These are phyloP conservation scores for Xiphophorus birchmanni DNA, from an alignment of 2,797 vertebrate species.

Conservation along the genomic window DNA sequence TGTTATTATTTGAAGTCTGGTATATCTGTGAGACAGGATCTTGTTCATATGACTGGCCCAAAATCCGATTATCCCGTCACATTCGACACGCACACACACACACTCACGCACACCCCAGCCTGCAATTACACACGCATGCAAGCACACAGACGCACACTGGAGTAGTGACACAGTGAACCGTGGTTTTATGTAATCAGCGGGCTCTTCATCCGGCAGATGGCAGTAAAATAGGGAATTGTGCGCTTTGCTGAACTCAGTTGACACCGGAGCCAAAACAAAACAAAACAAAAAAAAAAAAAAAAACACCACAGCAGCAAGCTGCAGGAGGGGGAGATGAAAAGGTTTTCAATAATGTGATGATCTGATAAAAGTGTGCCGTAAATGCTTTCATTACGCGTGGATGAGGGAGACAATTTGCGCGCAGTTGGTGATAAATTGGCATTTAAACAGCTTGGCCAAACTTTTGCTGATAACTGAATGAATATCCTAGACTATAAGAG, in stretches of 20 bases:
- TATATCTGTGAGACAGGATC: conserved; percentile 51
- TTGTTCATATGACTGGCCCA: conserved; percentile 78
- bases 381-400: conserved; percentile 45
- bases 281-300: conserved; percentile 49
- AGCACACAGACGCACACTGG: conserved; percentile 20
- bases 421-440: conserved; percentile 51
- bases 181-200: conserved; percentile 78
- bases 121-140: conserved; percentile 17
- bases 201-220: conserved; percentile 82
- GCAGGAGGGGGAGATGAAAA: conserved; percentile 35
- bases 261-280: conserved; percentile 62
- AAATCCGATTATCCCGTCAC: conserved; percentile 78
- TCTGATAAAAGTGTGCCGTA: conserved; percentile 39
- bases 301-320: conserved; percentile 22
- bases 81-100: conserved; percentile 50
- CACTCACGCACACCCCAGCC: conserved; percentile 16
- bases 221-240: conserved; percentile 76
- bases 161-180: conserved; percentile 71
- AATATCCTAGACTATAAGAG: neutral
- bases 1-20: conserved; percentile 14
- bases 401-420: conserved; percentile 48
- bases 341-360: conserved; percentile 56
- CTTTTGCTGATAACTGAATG: conserved; percentile 4
- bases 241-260: conserved; percentile 67
- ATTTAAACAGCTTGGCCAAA: conserved; percentile 8